Conservation (phyloP, 2,113 vertebrate species). For the Cephalophus harveyi region DNA sequence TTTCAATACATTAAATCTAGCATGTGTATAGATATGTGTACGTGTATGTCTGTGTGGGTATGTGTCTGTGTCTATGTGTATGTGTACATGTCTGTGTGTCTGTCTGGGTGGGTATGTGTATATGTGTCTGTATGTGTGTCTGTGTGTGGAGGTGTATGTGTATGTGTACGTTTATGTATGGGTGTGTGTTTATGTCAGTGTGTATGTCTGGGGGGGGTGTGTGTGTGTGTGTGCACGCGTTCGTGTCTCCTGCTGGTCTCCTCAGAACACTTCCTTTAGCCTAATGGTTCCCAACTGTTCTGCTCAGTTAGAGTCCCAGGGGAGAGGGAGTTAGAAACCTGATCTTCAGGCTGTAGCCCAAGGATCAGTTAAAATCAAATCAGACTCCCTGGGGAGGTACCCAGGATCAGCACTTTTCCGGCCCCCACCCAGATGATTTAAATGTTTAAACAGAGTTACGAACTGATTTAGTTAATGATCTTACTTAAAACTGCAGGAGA, state of each 20-base stretch:
- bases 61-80: not conserved
- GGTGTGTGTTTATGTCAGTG: too few species aligned
- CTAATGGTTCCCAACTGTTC: not conserved
- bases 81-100: accelerated
- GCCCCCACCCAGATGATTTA: not conserved
- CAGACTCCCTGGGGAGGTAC: not conserved
- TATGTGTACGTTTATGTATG: accelerated
- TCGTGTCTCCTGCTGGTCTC: not conserved
- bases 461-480: not conserved
- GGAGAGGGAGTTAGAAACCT: not conserved
- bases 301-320: not conserved
- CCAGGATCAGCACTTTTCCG: not conserved
- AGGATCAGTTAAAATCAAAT: not conserved
- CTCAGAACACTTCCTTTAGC: not conserved
- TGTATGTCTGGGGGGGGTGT: not conserved
- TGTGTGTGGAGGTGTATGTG: not conserved
- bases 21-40: not conserved
- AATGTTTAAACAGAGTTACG: not conserved
- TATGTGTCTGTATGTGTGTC: not conserved
- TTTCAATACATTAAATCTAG: not conserved
- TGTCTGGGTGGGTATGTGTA: not conserved
- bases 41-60: not conserved
- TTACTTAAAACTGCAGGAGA: not conserved
- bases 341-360: too few species aligned
- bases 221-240: too few species aligned